Percentiles rank a stretch among this genome's conserved stretches.
phyloP scores from a whole-genome alignment of 2,797 vertebrate species.

The Acanthurus leucopareius region DNA sequence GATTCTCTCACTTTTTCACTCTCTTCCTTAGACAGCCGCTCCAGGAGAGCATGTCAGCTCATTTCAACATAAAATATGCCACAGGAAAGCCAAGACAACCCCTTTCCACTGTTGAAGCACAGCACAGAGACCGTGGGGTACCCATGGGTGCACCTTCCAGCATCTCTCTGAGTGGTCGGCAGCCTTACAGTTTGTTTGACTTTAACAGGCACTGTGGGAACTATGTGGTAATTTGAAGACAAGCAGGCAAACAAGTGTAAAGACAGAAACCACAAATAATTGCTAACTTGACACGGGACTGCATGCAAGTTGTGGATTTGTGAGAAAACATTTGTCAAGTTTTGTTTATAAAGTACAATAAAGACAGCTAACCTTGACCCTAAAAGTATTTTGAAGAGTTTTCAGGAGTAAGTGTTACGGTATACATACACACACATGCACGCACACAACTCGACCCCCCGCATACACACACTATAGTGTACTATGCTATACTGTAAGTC shows the following conservation, averaged over 20 bases:
- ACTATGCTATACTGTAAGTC: not conserved
- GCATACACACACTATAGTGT: no score
- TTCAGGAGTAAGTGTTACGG: no score
- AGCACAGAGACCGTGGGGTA: conserved; percentile 6
- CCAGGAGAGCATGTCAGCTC: conserved; percentile 66
- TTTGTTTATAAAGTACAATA: no score
- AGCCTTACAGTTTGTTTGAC: conserved; percentile 25
- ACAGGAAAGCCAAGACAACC: conserved; percentile 39
- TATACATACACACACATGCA: no score
- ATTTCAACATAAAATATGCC: conserved; percentile 54
- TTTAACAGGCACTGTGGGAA: conserved; percentile 34
- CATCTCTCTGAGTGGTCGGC: conserved; percentile 19
- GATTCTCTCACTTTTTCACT: conserved; percentile 33
- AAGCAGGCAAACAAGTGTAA: conserved; percentile 42
- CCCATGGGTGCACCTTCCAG: conserved; percentile 43
- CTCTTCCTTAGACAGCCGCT: conserved; percentile 33
- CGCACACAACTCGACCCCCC: no score
- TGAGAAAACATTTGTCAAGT: no score
- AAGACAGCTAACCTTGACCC: no score
- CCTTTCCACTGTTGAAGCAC: conserved; percentile 18
- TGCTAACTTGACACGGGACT: conserved; percentile 24
- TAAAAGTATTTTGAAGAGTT: no score
- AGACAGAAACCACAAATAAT: conserved; percentile 28
- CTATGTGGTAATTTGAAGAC: conserved; percentile 44
- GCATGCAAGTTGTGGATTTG: no score